These are phyloP conservation scores for Callyntrura sp. DNA, from an alignment of 2,888 invertebrate genomes.

Conservation along the genomic window DNA sequence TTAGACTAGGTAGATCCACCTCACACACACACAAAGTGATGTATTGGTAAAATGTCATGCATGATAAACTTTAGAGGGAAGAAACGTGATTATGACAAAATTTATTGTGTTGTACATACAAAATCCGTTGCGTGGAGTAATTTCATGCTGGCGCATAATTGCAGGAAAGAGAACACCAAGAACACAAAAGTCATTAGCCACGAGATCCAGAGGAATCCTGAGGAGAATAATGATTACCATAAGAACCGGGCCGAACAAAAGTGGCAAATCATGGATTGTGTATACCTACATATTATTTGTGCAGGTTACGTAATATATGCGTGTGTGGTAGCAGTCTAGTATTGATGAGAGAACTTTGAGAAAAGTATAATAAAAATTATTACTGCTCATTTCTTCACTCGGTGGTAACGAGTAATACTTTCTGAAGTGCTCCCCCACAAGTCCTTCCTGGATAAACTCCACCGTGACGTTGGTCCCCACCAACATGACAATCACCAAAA, in stretches of 20 bases:
- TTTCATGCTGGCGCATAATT: constrained; percentile 17
- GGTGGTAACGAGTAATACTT: constrained; percentile 54
- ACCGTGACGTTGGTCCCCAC: constrained; percentile 42
- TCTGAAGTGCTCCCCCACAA: constrained; percentile 42
- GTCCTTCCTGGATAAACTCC: background rate
- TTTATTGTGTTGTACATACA: background rate
- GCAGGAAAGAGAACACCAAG: constrained; percentile 12
- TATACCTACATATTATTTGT: background rate
- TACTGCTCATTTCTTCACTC: constrained; percentile 33
- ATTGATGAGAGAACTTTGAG: background rate
- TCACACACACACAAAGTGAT: too few relatives aligned
- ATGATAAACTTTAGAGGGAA: background rate
- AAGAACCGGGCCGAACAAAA: too few relatives aligned
- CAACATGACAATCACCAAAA: constrained; percentile 24
- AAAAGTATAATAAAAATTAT: constrained; percentile 5
- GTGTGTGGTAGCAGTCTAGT: background rate
- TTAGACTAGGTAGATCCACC: background rate
- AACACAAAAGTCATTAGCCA: constrained; percentile 32
- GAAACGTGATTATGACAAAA: background rate
- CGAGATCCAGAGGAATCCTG: constrained; percentile 32
- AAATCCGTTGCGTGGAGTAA: constrained; percentile 48
- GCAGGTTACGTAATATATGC: background rate
- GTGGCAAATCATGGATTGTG: too few relatives aligned
- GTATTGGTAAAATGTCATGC: background rate
- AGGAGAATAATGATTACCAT: background rate